phyloP scores from a whole-genome alignment of 2,888 invertebrate genomes.

The Suillia variegata region DNA sequence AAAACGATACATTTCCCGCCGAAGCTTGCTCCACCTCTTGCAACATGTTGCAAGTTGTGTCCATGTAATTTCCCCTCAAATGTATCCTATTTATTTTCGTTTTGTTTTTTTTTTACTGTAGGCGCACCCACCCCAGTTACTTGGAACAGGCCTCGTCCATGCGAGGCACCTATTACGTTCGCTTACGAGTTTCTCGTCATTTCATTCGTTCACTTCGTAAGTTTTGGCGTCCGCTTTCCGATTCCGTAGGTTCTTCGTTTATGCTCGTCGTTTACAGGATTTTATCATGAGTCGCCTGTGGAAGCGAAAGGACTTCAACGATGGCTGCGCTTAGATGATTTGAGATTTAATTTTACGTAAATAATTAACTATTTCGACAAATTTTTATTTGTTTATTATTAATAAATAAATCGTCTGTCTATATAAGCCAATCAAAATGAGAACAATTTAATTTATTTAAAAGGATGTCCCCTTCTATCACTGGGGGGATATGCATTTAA shows the following conservation, averaged over 20 bases:
- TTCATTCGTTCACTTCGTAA: conserved; percentile 12
- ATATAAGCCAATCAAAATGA: too few species aligned
- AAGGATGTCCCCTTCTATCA: too few species aligned
- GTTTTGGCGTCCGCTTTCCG: neutral
- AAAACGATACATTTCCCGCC: too few species aligned
- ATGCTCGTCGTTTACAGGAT: conserved; percentile 14
- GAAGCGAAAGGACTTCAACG: conserved; percentile 1
- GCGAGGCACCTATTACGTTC: conserved; percentile 23
- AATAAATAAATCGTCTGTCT: too few species aligned
- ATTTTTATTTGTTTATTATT: too few species aligned
- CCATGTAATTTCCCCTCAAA: conserved; percentile 44
- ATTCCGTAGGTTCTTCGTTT: conserved; percentile 15
- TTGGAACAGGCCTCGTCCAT: conserved; percentile 30
- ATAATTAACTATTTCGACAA: too few species aligned
- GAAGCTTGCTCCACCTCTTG: conserved; percentile 52
- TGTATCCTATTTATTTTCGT: conserved; percentile 3
- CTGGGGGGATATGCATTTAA: too few species aligned
- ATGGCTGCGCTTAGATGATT: too few species aligned
- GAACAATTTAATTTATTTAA: too few species aligned
- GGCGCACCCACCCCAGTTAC: conserved; percentile 45
- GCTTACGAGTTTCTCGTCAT: conserved; percentile 21
- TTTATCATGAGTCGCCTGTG: conserved; percentile 19
- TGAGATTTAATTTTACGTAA: too few species aligned
- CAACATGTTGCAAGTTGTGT: conserved; percentile 45
- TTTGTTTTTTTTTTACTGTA: conserved; percentile 38